Base-by-base conservation (phyloP, 2,888 invertebrate genomes). In the Pharmacophagus antenor region DNA sequence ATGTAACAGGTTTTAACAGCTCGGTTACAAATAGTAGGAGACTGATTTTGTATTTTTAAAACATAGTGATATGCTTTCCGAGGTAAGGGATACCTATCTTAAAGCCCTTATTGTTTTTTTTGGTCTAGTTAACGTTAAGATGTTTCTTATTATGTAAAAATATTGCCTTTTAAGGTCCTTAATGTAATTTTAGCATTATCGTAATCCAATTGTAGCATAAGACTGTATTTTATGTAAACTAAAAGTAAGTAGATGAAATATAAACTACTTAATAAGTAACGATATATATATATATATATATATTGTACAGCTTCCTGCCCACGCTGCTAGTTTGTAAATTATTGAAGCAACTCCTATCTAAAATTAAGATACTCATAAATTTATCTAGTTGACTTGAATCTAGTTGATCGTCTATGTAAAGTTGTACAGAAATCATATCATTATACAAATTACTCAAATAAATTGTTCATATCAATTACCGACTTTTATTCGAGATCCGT, bases 351-450 rank as follows among this genome's bases (percentile, higher is more conserved):
- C 84, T 83, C 82, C 82, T 85, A 84, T 77, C 73, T 83, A 80
- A 72, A 73, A 68, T 79, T 85, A 88, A 85, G 87, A 85, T 88
- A 88, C 88, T 88, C 86, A 83, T 88, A 84, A 81, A 82, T 80
- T 74, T 85, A 78, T 88, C 85, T 88, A 88, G 86, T 88, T 87
- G 86, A 86, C 84, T 83, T 84, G 82, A 84, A 86, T 88, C 87
- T 88, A 88, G 88, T 88, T 86, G 80, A 83, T 82, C 84, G 85
- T 79, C 76, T 82, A 80, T 88, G 85, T 87, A 88, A 85, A 87
- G 79, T 77, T 89, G 89, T 88, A 90, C 88, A 90, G 89, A 90
- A 88, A 88, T 88, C 89, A 90, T 90, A 90, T 90, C 89, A 88
- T 82, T 58, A 80, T 86, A 88, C 83, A 85, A 88, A 89, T 83